Evolutionary conservation across 2,797 vertebrate genomes (phyloP).

Genomic region (Emydoidea blandingii): DNA sequence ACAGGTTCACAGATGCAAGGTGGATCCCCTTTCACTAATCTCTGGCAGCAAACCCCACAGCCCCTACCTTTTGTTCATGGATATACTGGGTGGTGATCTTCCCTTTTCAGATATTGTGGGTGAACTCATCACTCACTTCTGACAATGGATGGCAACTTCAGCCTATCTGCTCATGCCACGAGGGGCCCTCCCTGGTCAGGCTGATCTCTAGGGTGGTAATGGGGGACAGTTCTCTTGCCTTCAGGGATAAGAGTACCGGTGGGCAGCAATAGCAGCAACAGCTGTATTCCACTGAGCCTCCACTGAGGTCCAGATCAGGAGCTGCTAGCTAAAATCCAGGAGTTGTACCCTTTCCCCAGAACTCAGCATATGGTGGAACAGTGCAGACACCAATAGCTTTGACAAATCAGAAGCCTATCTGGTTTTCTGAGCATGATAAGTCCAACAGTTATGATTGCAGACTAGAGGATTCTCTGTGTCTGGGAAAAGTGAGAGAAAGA

Average conservation of each 20-base stretch:
- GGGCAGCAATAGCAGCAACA: background rate
- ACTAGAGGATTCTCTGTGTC: background rate
- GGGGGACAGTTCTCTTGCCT: background rate
- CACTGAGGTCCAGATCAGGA: background rate
- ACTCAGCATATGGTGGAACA: background rate
- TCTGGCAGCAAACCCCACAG: background rate
- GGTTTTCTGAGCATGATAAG: background rate
- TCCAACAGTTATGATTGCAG: background rate
- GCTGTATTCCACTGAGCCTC: background rate
- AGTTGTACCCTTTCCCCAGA: background rate
- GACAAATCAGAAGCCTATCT: background rate
- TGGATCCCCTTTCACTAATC: background rate
- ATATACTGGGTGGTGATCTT: background rate
- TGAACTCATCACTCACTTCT: background rate
- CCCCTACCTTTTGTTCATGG: background rate
- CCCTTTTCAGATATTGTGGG: background rate
- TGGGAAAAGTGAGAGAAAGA: background rate
- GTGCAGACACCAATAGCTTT: background rate
- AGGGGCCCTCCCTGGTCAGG: background rate
- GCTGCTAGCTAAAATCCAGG: background rate
- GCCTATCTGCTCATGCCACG: background rate
- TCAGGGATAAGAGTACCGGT: background rate
- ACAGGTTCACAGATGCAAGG: background rate
- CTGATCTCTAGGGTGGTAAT: background rate
- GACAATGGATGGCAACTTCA: background rate